A percentile compares a stretch with the other conserved stretches of the same genome.
phyloP scores from a whole-genome alignment of 1,140 invertebrate species.

The Bicyclus anynana region DNA sequence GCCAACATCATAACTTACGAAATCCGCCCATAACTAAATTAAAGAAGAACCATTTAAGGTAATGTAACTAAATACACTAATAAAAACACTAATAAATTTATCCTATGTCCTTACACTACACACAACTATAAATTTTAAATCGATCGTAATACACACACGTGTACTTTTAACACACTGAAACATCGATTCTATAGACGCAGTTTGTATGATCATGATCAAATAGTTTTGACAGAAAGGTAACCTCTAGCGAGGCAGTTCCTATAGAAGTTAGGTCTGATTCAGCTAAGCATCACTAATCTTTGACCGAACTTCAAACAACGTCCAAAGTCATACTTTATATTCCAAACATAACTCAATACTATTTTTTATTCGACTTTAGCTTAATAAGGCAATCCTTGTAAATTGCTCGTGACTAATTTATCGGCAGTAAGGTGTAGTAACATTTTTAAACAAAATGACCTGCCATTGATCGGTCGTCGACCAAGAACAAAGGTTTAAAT shows the following conservation, averaged over 20 bases:
- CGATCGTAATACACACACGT: too few species aligned
- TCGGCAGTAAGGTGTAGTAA: slow-evolving; percentile 11
- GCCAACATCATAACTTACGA: background rate
- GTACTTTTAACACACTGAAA: too few species aligned
- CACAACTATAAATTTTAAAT: too few species aligned
- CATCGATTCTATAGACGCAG: too few species aligned
- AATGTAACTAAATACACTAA: too few species aligned
- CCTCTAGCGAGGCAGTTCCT: too few species aligned
- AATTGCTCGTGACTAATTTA: slow-evolving; percentile 10
- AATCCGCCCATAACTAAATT: background rate
- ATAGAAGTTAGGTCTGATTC: too few species aligned
- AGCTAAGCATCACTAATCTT: background rate
- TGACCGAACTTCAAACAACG: background rate
- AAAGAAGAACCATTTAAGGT: too few species aligned
- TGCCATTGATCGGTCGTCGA: slow-evolving; percentile 21
- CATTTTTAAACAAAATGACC: slow-evolving; percentile 17
- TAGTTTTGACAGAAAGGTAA: too few species aligned
- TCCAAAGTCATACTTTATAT: slow-evolving; percentile 19
- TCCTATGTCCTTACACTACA: too few species aligned
- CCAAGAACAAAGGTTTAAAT: slow-evolving; percentile 1
- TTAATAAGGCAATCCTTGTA: slow-evolving; percentile 27
- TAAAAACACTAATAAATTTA: too few species aligned
- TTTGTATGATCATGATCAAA: too few species aligned
- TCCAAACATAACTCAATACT: slow-evolving; percentile 20
- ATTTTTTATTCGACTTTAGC: slow-evolving; percentile 18